These are phyloP conservation scores for Dryoscopus gambensis DNA, from an alignment of 2,113 vertebrate genomes.

Conservation along the genomic window DNA sequence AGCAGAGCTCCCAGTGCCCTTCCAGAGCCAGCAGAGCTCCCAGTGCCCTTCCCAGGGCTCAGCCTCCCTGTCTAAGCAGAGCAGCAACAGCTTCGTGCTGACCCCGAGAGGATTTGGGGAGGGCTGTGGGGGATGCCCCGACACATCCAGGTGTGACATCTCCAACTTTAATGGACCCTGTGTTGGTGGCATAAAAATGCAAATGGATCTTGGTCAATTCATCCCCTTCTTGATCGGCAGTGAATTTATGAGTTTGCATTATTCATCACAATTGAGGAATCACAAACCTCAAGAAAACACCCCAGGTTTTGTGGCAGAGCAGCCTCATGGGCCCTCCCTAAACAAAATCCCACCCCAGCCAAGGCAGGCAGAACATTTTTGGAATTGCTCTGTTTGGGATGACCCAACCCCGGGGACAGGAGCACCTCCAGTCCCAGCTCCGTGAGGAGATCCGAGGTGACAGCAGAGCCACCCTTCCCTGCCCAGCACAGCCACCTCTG, in stretches of 20 bases:
- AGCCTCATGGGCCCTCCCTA: background rate
- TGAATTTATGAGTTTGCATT: background rate
- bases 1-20: background rate
- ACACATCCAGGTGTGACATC: fast-evolving
- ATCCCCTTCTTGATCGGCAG: background rate
- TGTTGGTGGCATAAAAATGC: background rate
- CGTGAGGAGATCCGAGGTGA: background rate
- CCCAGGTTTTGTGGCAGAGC: background rate
- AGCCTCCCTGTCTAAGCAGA: background rate
- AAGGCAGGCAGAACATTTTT: fast-evolving
- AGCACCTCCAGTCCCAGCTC: background rate
- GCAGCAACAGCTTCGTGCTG: background rate
- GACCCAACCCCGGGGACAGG: no score
- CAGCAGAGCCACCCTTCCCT: background rate
- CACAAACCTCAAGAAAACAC: background rate
- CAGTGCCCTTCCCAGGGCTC: background rate
- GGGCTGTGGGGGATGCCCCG: background rate
- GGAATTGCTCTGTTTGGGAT: background rate
- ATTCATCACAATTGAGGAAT: background rate
- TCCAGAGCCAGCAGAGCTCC: no score
- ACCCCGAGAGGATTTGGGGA: background rate
- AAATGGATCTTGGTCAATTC: background rate
- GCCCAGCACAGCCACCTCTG: background rate
- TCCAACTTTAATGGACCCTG: background rate
- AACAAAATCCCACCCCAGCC: background rate